These are phyloP conservation scores for Philypnodon macrostomus DNA, from an alignment of 2,797 vertebrate species.

Conservation along the genomic window DNA sequence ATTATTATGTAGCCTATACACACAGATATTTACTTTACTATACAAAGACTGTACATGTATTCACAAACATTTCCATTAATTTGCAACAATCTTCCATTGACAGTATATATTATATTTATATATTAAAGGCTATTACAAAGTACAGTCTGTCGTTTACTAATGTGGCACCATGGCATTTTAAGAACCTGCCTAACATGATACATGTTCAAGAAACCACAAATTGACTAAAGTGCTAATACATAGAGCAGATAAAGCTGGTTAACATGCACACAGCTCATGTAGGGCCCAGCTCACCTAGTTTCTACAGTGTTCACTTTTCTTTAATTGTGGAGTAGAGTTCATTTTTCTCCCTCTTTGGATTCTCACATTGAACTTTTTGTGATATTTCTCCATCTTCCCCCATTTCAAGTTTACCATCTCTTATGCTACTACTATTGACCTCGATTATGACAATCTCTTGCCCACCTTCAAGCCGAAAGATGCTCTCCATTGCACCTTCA, in stretches of 20 bases:
- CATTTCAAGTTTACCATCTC: slow-evolving; percentile 64
- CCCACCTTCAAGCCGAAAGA: slow-evolving; percentile 78
- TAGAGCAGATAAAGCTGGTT: slow-evolving; percentile 25
- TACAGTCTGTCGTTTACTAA: slow-evolving; percentile 72
- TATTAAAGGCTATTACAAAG: slow-evolving; percentile 56
- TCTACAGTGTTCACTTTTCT: slow-evolving; percentile 37
- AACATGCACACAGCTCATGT: slow-evolving; percentile 25
- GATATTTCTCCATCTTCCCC: slow-evolving; percentile 54
- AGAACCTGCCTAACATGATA: slow-evolving; percentile 47
- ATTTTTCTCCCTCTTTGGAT: slow-evolving; percentile 46
- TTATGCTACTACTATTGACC: slow-evolving; percentile 78
- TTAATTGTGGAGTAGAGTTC: slow-evolving; percentile 30
- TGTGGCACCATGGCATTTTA: slow-evolving; percentile 67
- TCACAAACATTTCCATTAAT: slow-evolving; percentile 67
- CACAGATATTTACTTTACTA: slow-evolving; percentile 63
- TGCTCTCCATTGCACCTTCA: slow-evolving; percentile 66
- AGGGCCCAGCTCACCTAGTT: slow-evolving; percentile 47
- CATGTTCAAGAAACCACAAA: slow-evolving; percentile 46
- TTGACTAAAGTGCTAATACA: slow-evolving; percentile 66
- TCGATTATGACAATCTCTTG: slow-evolving; percentile 83
- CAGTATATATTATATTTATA: slow-evolving; percentile 63
- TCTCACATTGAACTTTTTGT: slow-evolving; percentile 59
- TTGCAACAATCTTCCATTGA: slow-evolving; percentile 71
- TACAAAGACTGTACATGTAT: slow-evolving; percentile 71
- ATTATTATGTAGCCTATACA: background rate